Percentiles rank a stretch among this genome's conserved stretches.
These are phyloP conservation scores for Entomyzon cyanotis DNA, from an alignment of 2,113 vertebrate species.

Conservation along the genomic window DNA sequence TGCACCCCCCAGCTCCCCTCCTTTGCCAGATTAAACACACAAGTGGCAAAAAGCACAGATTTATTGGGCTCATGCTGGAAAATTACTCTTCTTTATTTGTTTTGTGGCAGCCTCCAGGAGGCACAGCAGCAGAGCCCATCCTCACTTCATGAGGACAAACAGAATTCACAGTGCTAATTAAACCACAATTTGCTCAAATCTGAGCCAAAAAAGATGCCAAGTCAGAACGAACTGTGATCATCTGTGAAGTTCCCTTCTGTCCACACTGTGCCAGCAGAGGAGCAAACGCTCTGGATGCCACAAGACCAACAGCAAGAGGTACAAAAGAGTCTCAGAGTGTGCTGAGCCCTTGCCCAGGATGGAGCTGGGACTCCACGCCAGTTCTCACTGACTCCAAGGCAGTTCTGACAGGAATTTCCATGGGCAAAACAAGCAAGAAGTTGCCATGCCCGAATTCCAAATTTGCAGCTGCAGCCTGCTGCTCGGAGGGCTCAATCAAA, in stretches of 20 bases:
- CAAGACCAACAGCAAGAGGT: background rate
- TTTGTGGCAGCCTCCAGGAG: background rate
- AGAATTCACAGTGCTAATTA: background rate
- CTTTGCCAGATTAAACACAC: background rate
- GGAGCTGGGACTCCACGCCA: background rate
- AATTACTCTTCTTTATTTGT: background rate
- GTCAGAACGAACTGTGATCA: background rate
- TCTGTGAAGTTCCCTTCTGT: background rate
- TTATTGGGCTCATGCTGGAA: background rate
- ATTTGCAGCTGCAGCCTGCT: background rate
- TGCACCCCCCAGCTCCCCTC: background rate
- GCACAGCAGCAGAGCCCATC: background rate
- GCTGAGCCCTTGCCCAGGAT: background rate
- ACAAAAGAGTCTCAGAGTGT: background rate
- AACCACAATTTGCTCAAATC: background rate
- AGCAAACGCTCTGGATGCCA: background rate
- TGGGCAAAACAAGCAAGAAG: background rate
- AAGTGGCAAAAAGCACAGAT: slow-evolving; percentile 1
- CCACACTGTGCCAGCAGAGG: background rate
- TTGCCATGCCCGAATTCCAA: background rate
- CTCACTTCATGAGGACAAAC: background rate
- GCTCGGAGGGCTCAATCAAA: background rate
- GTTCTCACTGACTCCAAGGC: background rate
- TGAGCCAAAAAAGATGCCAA: background rate
- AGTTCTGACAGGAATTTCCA: background rate